Evolutionary conservation across 2,113 vertebrate species (phyloP), one percentile per base, ranked within the genome.

Genomic region (Brachyhypopomus gauderio): DNA sequence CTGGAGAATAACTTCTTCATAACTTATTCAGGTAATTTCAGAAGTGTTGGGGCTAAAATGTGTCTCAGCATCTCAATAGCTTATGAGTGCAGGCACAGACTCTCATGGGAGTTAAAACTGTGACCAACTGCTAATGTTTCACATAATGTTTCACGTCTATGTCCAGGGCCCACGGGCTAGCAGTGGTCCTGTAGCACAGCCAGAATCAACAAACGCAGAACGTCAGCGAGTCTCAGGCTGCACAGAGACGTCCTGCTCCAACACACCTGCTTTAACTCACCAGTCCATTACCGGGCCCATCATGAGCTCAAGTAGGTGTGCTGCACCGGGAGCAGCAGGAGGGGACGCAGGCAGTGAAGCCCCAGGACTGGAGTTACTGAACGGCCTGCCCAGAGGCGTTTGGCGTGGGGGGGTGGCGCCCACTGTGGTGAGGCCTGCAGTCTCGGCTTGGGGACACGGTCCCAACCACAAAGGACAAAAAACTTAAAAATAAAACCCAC

Each of bases 41-140:
- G 45, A 52, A 52, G 45, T 14, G 45, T 52, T 14, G 2, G 12
- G 45, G 45, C 45, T 41, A 41, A 41, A 41, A 41, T 41, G 41
- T 6, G 45, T 52, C 45, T 52, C 45, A 52, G 12, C 45, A 52
- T 52, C 45, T 11, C 45, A 14, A 14, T 11, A 14, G 11, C 45
- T 52, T 14, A 52, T 41, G 7, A 34, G 1, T 12, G 23, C 30
- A 56, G 41, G 5, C 9, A 41, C 4, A 0, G 4, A 70, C 55
- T 30, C 64, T 71, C 8, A 59, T 22, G 56, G 36, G 17, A 72
- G 34, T 41, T n/a, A 79, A 30, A 60, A 72, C 67, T 60, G 77
- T 79, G 77, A 79, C 66, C 59, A 70, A 79, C 58, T 45, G 66
- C 36, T 60, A 71, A 71, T 78, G 64, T 70, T 71, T 71, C 64